Percentiles rank a stretch among this genome's conserved stretches.
Evolutionary conservation across 2,888 invertebrate genomes (phyloP).

Genomic region (Sarcophaga subvicina): DNA sequence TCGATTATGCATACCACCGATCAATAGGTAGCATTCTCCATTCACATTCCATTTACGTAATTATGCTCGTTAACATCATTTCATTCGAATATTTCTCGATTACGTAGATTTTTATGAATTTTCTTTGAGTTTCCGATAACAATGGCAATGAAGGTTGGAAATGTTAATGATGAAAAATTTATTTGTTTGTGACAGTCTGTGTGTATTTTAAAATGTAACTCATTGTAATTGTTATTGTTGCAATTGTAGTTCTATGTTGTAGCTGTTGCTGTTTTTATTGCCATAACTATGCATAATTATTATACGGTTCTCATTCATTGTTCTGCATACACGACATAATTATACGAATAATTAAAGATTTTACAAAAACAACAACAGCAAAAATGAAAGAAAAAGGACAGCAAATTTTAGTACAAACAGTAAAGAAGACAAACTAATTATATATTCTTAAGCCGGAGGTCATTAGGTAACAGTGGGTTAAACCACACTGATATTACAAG

Average conservation of each 20-base stretch:
- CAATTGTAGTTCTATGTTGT: not conserved
- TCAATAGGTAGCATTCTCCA: no score
- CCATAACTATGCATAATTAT: not conserved
- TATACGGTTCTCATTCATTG: not conserved
- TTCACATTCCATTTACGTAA: no score
- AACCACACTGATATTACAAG: not conserved
- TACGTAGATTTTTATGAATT: no score
- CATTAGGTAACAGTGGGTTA: not conserved
- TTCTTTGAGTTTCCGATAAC: no score
- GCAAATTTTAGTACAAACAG: no score
- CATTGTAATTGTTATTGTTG: not conserved
- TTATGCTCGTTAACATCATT: no score
- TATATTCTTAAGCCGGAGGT: not conserved
- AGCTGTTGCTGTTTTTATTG: not conserved
- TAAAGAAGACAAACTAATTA: conserved; percentile 12
- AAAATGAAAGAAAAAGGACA: not conserved
- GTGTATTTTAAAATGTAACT: no score
- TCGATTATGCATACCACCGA: no score
- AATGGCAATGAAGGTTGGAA: no score
- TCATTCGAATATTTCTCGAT: no score
- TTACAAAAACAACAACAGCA: not conserved
- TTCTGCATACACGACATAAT: not conserved
- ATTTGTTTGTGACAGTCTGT: no score
- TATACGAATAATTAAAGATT: not conserved
- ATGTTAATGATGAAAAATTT: no score